Conservation (phyloP, 92 coral and sea anemone species). For the Phenganax stokvisi region DNA sequence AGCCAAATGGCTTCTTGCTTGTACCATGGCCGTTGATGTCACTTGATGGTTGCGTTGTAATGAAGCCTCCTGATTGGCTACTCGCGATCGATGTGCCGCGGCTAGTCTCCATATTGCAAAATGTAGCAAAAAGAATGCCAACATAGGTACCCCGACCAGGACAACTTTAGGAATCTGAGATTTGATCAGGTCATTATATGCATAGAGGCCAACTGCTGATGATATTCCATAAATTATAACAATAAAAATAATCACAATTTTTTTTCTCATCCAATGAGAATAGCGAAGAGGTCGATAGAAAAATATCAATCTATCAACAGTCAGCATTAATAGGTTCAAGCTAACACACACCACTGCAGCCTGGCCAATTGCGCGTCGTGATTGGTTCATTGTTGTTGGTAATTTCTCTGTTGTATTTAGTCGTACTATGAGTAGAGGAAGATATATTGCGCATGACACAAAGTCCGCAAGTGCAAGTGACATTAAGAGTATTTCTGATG, state of each 20-base stretch:
- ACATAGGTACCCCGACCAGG: conserved; percentile 2
- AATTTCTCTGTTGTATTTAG: conserved; percentile 12
- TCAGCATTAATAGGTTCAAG: conserved; percentile 10
- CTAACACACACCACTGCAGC: conserved; percentile 16
- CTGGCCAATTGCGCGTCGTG: conserved; percentile 28
- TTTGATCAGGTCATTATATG: conserved; percentile 20
- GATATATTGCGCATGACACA: conserved; percentile 16
- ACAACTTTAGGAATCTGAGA: conserved; percentile 14
- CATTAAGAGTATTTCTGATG: conserved; percentile 20
- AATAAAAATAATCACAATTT: background rate
- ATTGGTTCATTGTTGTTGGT: conserved; percentile 10
- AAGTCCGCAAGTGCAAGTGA: conserved; percentile 8
- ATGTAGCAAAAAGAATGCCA: conserved; percentile 9
- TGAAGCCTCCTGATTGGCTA: conserved; percentile 21
- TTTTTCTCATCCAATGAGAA: conserved; percentile 5
- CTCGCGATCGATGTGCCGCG: background rate
- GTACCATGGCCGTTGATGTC: background rate
- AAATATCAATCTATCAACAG: conserved; percentile 11
- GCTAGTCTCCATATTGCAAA: conserved; percentile 17
- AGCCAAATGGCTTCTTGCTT: background rate
- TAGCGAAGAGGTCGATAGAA: conserved; percentile 16
- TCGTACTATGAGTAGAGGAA: background rate
- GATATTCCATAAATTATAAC: conserved; percentile 5
- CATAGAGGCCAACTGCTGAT: background rate
- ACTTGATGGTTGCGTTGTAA: conserved; percentile 9